Conservation (phyloP, 2,113 vertebrate species). For the Nothobranchius furzeri region DNA sequence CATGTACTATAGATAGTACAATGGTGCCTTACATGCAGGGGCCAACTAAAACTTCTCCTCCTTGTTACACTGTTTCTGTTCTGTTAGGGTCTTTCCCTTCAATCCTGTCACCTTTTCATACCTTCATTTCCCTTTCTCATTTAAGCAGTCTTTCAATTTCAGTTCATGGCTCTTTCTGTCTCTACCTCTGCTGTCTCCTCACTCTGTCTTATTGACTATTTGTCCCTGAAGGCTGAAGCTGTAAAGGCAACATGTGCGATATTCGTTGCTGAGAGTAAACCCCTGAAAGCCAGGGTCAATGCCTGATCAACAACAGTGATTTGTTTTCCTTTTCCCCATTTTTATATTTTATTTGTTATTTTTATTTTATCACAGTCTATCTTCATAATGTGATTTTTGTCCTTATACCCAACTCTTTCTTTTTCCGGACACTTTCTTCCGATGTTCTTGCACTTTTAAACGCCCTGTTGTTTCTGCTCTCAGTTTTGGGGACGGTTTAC, state of each 20-base stretch:
- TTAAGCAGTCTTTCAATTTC: conserved; percentile 5
- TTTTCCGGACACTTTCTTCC: background rate
- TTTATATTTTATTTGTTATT: conserved; percentile 4
- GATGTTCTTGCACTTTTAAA: conserved; percentile 4
- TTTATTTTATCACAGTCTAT: conserved; percentile 15
- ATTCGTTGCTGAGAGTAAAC: conserved; percentile 28
- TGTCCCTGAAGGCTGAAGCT: conserved; percentile 22
- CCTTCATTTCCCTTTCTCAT: conserved; percentile 2
- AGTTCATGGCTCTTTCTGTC: background rate
- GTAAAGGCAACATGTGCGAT: conserved; percentile 41
- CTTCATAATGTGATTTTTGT: conserved; percentile 9
- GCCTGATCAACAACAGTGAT: conserved; percentile 25
- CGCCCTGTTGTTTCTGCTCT: conserved; percentile 14
- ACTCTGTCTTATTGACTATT: conserved; percentile 33
- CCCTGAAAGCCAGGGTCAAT: conserved; percentile 23
- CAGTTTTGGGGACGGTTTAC: conserved; percentile 28
- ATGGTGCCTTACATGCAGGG: conserved; percentile 59
- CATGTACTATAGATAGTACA: conserved; percentile 45
- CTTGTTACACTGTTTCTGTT: conserved; percentile 33
- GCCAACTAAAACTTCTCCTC: conserved; percentile 45
- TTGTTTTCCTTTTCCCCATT: conserved; percentile 7
- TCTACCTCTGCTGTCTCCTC: background rate
- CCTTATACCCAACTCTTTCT: background rate
- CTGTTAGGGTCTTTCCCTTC: conserved; percentile 31
- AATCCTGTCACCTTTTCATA: conserved; percentile 24